A percentile compares a stretch with the other conserved stretches of the same genome.
phyloP scores from a whole-genome alignment of 1,140 invertebrate species.

The Drosophila kurseongensis region DNA sequence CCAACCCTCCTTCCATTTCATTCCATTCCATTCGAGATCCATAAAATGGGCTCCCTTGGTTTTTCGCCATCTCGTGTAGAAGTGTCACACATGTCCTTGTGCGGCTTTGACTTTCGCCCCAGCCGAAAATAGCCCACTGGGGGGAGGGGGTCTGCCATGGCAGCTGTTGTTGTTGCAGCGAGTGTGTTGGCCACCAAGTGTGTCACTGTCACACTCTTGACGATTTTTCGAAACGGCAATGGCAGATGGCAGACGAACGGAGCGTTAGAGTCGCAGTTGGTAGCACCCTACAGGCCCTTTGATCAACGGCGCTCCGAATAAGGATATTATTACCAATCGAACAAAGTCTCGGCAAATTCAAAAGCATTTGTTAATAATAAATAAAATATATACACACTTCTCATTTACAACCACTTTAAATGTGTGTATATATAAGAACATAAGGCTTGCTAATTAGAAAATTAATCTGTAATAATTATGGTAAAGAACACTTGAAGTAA shows the following conservation, averaged over 20 bases:
- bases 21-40: constrained; percentile 29
- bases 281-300: constrained; percentile 8
- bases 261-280: neutral
- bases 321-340: neutral
- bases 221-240: constrained; percentile 69
- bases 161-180: constrained; percentile 9
- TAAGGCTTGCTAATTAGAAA: too few species aligned
- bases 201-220: constrained; percentile 80
- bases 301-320: neutral
- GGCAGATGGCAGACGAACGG: constrained; percentile 12
- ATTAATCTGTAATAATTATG: too few species aligned
- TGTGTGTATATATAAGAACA: too few species aligned
- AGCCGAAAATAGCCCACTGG: constrained; percentile 68
- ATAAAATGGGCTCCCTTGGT: constrained; percentile 47
- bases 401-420: too few species aligned
- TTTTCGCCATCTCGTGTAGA: constrained; percentile 34
- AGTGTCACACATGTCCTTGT: constrained; percentile 78
- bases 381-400: too few species aligned
- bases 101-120: constrained; percentile 69
- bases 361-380: too few species aligned
- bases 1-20: constrained; percentile 1
- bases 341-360: too few species aligned
- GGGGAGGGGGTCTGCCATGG: constrained; percentile 19
- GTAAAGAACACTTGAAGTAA: too few species aligned
- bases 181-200: constrained; percentile 55